Base-by-base conservation (phyloP, 2,113 vertebrate species). In the Carassius auratus region DNA sequence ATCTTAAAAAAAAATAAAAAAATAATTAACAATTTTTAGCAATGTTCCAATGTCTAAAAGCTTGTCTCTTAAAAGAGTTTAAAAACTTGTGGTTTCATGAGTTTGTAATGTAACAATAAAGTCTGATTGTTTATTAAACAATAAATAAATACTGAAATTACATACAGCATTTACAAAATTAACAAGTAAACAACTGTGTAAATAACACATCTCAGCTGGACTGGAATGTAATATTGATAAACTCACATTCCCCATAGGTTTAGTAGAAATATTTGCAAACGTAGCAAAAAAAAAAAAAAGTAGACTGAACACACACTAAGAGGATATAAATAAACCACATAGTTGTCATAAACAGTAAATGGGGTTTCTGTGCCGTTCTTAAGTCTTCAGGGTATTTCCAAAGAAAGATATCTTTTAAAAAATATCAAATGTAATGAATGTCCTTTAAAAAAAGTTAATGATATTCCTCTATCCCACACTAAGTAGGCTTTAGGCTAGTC, bases 381-480 rank as follows among this genome's bases (percentile, higher is more conserved):
- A 26, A 17, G 26, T 73, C 66, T 59, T 83, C 68, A 17, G 30
- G 68, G 30, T 68, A 68, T 82, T 69, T 69, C 23, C 79, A 42
- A 42, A 73, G 13, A 83, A 50, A 13, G n/a, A 79, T 61, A 79
- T 66, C 61, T 45, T 10, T 42, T 12, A 61, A 78, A 15, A 59
- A 10, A 82, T 1, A n/a, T 55, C 9, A 55, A 82, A 71, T 52
- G 66, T 83, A 83, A 83, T 42, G 50, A 73, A 83, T 83, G 81
- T 83, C 81, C 66, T 83, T 83, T 73, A 66, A 82, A 82, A 82
- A 83, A 83, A 57, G 68, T 42, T 83, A 73, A 83, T 83, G 81
- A 59, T 57, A 73, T 83, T 73, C 66, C 50, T 73, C 66, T 38
- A 83, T 83, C 81, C 61, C 81, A 23, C 45, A 69, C 66, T 83